phyloP scores from a whole-genome alignment of 2,797 vertebrate species.

The Neomorphus geoffroyi region DNA sequence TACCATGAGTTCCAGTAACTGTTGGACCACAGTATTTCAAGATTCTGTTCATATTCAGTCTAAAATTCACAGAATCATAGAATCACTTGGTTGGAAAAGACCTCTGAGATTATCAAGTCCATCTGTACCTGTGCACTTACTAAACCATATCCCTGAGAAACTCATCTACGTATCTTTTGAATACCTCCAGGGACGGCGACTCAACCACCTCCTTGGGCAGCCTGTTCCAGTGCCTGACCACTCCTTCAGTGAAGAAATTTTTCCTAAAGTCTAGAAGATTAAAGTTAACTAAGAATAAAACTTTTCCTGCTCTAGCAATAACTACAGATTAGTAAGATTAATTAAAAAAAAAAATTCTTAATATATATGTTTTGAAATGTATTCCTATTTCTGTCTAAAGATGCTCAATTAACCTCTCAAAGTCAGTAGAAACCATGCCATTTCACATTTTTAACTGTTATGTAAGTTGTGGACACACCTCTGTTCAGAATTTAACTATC shows the following conservation, averaged over 20 bases:
- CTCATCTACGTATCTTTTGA: too few species aligned
- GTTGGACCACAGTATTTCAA: not conserved
- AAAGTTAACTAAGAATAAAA: not conserved
- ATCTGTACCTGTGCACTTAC: too few species aligned
- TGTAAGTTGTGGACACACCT: not conserved
- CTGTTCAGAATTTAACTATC: not conserved
- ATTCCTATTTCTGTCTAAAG: not conserved
- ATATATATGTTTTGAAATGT: not conserved
- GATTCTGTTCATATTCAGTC: not conserved
- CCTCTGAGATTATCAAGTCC: too few species aligned
- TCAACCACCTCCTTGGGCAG: too few species aligned
- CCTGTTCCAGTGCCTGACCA: too few species aligned
- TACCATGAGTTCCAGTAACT: not conserved
- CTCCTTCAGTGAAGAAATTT: too few species aligned
- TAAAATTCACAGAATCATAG: too few species aligned
- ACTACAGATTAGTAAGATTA: not conserved
- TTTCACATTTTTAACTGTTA: not conserved
- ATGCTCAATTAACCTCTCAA: not conserved
- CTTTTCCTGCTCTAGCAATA: not conserved
- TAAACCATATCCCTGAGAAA: too few species aligned
- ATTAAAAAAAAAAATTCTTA: not conserved
- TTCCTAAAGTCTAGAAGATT: not conserved
- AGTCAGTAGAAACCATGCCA: not conserved
- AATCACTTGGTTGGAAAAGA: too few species aligned
- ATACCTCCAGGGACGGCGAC: too few species aligned